Percentiles rank a stretch among this genome's conserved stretches.
phyloP scores from a whole-genome alignment of 1,140 invertebrate genomes.

The Pteromalus puparum region DNA sequence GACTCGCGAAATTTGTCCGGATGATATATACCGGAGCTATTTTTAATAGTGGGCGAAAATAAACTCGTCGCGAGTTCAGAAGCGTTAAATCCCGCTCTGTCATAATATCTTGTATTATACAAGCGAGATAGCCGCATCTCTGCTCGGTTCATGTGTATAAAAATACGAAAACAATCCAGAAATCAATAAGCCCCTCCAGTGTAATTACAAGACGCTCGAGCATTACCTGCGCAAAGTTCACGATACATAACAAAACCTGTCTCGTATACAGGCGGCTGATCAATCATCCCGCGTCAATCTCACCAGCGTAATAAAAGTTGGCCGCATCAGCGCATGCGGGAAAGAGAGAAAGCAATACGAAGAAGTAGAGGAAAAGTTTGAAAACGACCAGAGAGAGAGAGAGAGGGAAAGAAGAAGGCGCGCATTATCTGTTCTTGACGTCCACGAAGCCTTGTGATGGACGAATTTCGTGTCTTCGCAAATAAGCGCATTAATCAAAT shows the following conservation, averaged over 20 bases:
- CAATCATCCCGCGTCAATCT: slow-evolving; percentile 42
- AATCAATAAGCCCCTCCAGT: background rate
- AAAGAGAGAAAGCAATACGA: slow-evolving; percentile 27
- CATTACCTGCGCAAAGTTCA: background rate
- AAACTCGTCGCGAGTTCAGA: background rate
- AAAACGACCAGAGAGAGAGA: slow-evolving; percentile 41
- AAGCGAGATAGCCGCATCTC: background rate
- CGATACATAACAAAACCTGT: background rate
- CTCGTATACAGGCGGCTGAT: slow-evolving; percentile 34
- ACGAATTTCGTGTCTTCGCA: slow-evolving; percentile 54
- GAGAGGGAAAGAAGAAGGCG: background rate
- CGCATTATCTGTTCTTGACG: slow-evolving; percentile 36
- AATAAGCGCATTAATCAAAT: slow-evolving; percentile 56
- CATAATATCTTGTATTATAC: no score
- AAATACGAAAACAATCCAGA: background rate
- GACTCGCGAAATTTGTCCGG: background rate
- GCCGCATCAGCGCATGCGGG: background rate
- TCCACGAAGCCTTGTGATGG: slow-evolving; percentile 45
- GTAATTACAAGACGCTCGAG: slow-evolving; percentile 24
- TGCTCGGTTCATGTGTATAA: background rate
- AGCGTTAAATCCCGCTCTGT: background rate
- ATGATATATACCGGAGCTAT: background rate
- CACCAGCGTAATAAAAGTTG: slow-evolving; percentile 27
- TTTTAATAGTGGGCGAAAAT: background rate
- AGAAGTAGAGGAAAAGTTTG: slow-evolving; percentile 13